These are phyloP conservation scores for Rhinophrynus dorsalis DNA, from an alignment of 2,797 vertebrate species.

Conservation along the genomic window DNA sequence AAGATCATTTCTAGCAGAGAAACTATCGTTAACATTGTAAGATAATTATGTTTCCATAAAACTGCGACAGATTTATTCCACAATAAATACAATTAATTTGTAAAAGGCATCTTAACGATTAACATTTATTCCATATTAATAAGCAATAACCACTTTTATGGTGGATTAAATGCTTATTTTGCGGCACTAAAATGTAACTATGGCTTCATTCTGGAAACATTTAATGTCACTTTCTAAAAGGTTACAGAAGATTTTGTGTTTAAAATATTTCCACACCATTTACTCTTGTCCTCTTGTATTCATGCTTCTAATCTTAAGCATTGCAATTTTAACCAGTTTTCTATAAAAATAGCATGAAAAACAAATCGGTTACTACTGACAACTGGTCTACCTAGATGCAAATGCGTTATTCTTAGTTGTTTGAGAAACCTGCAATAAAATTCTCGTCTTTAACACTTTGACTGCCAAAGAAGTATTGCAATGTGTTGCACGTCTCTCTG, in stretches of 20 bases:
- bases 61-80: slow-evolving; percentile 44
- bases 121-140: slow-evolving; percentile 54
- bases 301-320: not conserved
- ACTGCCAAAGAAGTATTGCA: no score
- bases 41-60: slow-evolving; percentile 7
- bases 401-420: no score
- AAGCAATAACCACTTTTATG: slow-evolving; percentile 49
- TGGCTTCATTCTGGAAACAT: slow-evolving; percentile 37
- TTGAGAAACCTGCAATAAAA: no score
- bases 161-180: slow-evolving; percentile 48
- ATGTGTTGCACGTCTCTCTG: no score
- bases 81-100: slow-evolving; percentile 40
- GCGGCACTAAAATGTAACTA: slow-evolving; percentile 43
- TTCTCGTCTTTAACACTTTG: no score
- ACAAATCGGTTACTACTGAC: no score
- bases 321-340: not conserved
- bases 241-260: slow-evolving; percentile 39
- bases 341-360: not conserved
- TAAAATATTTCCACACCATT: slow-evolving; percentile 41
- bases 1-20: slow-evolving; percentile 2
- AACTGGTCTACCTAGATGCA: no score
- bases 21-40: slow-evolving; percentile 4
- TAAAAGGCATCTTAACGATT: slow-evolving; percentile 51
- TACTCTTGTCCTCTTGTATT: slow-evolving; percentile 19
- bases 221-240: slow-evolving; percentile 45